phyloP scores from a whole-genome alignment of 2,113 vertebrate species.

The Penelope pileata region DNA sequence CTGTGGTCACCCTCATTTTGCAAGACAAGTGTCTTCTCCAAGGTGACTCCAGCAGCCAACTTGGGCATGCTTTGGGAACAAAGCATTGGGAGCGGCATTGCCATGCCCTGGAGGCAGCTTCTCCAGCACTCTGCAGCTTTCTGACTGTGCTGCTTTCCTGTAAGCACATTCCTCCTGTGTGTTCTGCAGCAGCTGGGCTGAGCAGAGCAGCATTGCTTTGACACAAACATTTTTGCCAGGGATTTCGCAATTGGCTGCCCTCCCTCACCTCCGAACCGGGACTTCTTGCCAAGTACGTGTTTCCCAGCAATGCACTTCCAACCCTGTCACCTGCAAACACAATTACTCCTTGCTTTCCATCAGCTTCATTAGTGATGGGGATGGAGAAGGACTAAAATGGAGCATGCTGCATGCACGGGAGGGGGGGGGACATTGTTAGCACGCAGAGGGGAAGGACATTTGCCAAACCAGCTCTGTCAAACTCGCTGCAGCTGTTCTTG shows the following conservation, averaged over 20 bases:
- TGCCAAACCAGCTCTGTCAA: neutral
- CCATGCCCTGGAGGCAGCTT: neutral
- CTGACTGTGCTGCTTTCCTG: neutral
- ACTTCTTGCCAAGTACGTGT: constrained; percentile 44
- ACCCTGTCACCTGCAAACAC: constrained; percentile 68
- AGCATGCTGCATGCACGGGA: neutral
- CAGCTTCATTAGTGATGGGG: constrained; percentile 20
- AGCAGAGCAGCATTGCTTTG: neutral
- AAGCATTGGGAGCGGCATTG: neutral
- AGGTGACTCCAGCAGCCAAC: neutral
- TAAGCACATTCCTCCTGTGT: neutral
- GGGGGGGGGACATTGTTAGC: neutral
- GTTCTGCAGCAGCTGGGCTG: constrained; percentile 7
- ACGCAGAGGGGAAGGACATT: neutral
- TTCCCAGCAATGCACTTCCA: constrained; percentile 45
- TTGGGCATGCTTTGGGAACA: fast-evolving
- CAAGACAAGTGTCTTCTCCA: too few species aligned
- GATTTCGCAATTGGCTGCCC: constrained; percentile 43
- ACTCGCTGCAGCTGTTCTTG: neutral
- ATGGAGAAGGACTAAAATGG: constrained; percentile 31
- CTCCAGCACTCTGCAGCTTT: fast-evolving
- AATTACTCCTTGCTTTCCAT: constrained; percentile 47
- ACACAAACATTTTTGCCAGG: constrained; percentile 44
- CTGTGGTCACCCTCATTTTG: neutral
- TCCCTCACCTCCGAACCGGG: neutral